Conservation (phyloP, 1,140 invertebrate genomes). For the Campodea augens region DNA sequence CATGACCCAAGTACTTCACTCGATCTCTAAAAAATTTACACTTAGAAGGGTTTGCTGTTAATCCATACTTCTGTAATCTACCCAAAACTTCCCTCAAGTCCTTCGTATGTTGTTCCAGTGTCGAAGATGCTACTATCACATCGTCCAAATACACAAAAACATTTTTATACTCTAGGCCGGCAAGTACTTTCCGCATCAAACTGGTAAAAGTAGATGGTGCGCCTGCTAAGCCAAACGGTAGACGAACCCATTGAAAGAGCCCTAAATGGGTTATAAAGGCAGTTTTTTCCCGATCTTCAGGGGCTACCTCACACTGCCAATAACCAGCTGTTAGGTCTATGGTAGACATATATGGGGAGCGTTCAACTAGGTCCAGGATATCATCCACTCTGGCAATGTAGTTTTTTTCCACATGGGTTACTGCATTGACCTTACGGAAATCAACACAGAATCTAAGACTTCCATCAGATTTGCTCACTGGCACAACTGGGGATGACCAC, state of each 20-base stretch:
- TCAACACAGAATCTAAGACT: constrained; percentile 25
- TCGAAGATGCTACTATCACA: not conserved
- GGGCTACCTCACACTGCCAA: not conserved
- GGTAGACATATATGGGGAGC: too few relatives aligned
- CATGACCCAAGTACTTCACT: constrained; percentile 8
- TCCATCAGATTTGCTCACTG: constrained; percentile 31
- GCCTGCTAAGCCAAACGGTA: constrained; percentile 13
- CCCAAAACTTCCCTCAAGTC: not conserved
- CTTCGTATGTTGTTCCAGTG: not conserved
- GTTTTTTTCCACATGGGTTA: too few relatives aligned
- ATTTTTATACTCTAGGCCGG: constrained; percentile 9
- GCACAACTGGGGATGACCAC: constrained; percentile 27
- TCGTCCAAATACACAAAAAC: constrained; percentile 17
- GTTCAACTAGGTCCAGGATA: too few relatives aligned
- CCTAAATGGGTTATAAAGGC: constrained; percentile 21
- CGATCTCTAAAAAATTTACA: constrained; percentile 1
- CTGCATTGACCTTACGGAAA: constrained; percentile 23
- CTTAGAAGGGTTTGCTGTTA: constrained; percentile 7
- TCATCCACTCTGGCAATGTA: too few relatives aligned
- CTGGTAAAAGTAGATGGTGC: not conserved
- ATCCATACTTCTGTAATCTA: not conserved
- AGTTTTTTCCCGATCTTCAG: not conserved
- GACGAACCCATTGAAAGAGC: constrained; percentile 8
- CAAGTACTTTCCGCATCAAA: not conserved
- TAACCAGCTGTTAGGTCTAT: not conserved